Base-by-base conservation (phyloP, 1,140 invertebrate species). In the Apocrypta bakeri region DNA sequence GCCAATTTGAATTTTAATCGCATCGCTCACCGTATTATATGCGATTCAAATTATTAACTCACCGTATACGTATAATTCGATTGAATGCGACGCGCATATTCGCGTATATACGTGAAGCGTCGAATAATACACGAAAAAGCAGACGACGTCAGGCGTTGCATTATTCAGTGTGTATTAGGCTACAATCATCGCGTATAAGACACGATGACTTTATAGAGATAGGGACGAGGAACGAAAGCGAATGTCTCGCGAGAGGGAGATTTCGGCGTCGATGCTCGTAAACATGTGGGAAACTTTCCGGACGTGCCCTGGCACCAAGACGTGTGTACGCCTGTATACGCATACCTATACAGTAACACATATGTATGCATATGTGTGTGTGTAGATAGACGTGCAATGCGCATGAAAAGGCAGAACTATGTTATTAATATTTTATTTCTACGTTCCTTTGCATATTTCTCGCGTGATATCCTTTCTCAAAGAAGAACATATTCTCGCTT, bases 111-210 rank as follows among this genome's bases (percentile, higher is more conserved):
- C 2, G 24, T 24, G 11, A 12, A 27, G 63, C 24, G 24, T 4
- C 63, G 63, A 29, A 66, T 66, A 66, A 79, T 79, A 7, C 17
- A 79, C 40, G 25, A 56, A 69, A 79, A 48, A 11, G 37, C 24
- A n/a, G 31, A 33, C 68, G 17, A n/a, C 68, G 68, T 9, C 31
- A 56, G 7, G 69, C 14, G 27, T 71, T 79, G 68, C 56, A 72
- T 79, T 79, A 72, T 79, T 69, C 77, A 71, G 37, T n/a, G 11
- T 27, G n/a, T 14, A 79, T 79, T 48, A 69, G 40, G 12, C 7
- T 7, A 25, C 27, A 71, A 79, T 71, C 6, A 42, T 42, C 76
- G 37, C 31, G 31, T 12, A 29, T 66, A 25, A 29, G 24, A 29
- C 8, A 66, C 68, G n/a, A 31, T 71, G 68, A 21, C 31, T 37